These are phyloP conservation scores for Clupea harengus DNA, from an alignment of 2,113 vertebrate species.

Conservation along the genomic window DNA sequence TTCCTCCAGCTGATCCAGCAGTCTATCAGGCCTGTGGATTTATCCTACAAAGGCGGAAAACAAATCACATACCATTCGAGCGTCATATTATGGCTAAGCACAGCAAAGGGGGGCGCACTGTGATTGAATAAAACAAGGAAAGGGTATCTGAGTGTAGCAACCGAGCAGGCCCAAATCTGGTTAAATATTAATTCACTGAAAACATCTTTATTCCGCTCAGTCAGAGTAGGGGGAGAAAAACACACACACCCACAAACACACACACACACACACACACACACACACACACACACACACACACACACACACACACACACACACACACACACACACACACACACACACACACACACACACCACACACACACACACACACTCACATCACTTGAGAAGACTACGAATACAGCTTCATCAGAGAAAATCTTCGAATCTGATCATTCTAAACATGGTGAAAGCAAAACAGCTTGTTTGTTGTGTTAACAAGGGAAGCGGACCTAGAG, in stretches of 20 bases:
- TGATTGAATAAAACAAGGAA: conserved; percentile 2
- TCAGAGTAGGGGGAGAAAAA: not conserved
- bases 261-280: not conserved
- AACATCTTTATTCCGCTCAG: conserved; percentile 31
- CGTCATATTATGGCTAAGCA: conserved; percentile 15
- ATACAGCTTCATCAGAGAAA: not conserved
- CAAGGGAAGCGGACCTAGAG: no score
- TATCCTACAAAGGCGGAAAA: conserved; percentile 21
- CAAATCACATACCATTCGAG: conserved; percentile 4
- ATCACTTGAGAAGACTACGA: not conserved
- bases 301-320: not conserved
- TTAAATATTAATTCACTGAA: conserved; percentile 44
- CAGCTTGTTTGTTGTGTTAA: no score
- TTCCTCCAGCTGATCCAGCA: not conserved
- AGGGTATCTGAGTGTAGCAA: not conserved
- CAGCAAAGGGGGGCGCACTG: not conserved
- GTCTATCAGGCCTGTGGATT: conserved; percentile 11
- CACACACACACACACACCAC: no score
- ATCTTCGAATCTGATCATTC: no score
- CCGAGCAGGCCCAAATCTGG: not conserved
- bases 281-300: not conserved
- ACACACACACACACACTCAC: not conserved
- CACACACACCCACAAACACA: not conserved
- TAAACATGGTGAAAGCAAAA: no score
- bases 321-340: no score